phyloP scores from a whole-genome alignment of 2,797 vertebrate genomes.

The Spea hammondii region DNA sequence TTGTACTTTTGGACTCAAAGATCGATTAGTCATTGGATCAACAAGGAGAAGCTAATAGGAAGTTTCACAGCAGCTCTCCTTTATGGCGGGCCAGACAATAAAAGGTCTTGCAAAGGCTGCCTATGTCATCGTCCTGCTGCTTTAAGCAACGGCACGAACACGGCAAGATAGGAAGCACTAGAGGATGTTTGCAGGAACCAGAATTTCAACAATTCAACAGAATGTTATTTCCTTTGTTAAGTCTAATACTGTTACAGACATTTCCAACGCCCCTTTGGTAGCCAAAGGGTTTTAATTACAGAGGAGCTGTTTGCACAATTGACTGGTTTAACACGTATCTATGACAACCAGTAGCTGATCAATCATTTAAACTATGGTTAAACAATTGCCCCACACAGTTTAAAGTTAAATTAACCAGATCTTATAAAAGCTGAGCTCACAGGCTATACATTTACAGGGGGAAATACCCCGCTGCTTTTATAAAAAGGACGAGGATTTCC shows the following conservation, averaged over 20 bases:
- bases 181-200: no score
- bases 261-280: neutral
- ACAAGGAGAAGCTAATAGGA: neutral
- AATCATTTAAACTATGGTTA: slow-evolving; percentile 39
- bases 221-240: neutral
- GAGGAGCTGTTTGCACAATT: slow-evolving; percentile 26
- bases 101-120: slow-evolving; percentile 4
- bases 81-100: slow-evolving; percentile 4
- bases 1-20: slow-evolving; percentile 41
- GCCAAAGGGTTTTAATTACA: slow-evolving; percentile 4
- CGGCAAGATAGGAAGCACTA: no score
- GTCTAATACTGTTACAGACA: neutral
- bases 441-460: no score
- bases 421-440: neutral
- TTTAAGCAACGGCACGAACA: no score
- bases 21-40: slow-evolving; percentile 18
- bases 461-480: no score
- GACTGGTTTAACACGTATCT: slow-evolving; percentile 29
- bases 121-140: neutral
- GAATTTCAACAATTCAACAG: no score
- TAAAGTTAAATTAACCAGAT: slow-evolving; percentile 6
- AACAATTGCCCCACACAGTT: slow-evolving; percentile 25
- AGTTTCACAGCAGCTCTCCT: neutral
- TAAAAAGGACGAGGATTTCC: no score
- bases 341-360: slow-evolving; percentile 33